These are phyloP conservation scores for Xestia sexstrigata DNA, from an alignment of 2,888 invertebrate genomes.

Conservation along the genomic window DNA sequence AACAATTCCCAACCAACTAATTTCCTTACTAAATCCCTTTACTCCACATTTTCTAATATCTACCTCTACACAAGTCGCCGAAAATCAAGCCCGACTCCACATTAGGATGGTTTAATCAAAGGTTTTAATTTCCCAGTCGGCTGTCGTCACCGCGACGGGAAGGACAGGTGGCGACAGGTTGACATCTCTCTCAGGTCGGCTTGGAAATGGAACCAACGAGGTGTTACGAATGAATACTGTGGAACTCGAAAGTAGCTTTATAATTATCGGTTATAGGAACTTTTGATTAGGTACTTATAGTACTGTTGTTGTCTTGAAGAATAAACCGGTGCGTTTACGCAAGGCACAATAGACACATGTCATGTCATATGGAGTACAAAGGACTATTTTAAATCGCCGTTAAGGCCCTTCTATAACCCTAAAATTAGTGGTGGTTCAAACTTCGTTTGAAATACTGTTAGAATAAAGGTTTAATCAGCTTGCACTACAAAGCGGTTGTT, in stretches of 20 bases:
- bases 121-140: constrained; percentile 76
- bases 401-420: too few species aligned
- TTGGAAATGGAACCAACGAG: constrained; percentile 50
- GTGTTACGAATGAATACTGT: constrained; percentile 30
- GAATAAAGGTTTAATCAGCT: too few species aligned
- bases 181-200: constrained; percentile 62
- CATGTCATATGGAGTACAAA: background rate
- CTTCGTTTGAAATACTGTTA: too few species aligned
- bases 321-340: background rate
- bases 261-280: constrained; percentile 6
- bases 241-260: constrained; percentile 31
- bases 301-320: background rate
- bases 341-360: background rate
- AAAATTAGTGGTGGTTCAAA: too few species aligned
- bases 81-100: constrained; percentile 52
- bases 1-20: background rate
- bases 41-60: background rate
- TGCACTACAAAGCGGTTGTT: too few species aligned
- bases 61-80: background rate
- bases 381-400: background rate
- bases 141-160: constrained; percentile 56
- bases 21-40: background rate
- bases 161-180: constrained; percentile 71
- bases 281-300: background rate
- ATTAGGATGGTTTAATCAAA: constrained; percentile 68